phyloP scores from a whole-genome alignment of 2,113 vertebrate genomes.

The Paracyprichromis sp. region DNA sequence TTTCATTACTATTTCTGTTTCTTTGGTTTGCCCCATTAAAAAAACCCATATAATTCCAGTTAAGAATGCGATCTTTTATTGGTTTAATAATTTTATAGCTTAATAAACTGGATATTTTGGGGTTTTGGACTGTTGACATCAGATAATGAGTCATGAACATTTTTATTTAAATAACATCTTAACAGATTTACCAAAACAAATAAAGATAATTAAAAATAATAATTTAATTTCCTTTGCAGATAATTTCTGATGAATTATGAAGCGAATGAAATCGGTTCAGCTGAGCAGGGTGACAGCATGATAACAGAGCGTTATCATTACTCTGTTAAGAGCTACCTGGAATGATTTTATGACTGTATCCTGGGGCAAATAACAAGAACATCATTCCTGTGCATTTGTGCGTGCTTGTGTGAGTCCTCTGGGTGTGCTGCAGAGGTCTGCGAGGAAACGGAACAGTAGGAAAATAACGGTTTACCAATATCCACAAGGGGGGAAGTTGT shows the following conservation, averaged over 20 bases:
- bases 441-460: neutral
- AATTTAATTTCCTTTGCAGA: neutral
- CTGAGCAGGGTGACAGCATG: neutral
- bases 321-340: neutral
- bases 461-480: neutral
- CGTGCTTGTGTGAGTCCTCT: neutral
- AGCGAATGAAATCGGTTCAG: fast-evolving
- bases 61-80: neutral
- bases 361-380: neutral
- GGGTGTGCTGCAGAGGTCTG: neutral
- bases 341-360: neutral
- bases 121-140: neutral
- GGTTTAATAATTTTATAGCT: neutral
- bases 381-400: neutral
- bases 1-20: neutral
- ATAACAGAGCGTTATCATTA: neutral
- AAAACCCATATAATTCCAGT: neutral
- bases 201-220: neutral
- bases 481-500: neutral
- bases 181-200: neutral
- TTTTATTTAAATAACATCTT: neutral
- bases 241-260: neutral
- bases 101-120: neutral
- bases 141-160: neutral
- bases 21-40: neutral